phyloP scores from a whole-genome alignment of 2,113 vertebrate species.

The Percopsis transmontana region DNA sequence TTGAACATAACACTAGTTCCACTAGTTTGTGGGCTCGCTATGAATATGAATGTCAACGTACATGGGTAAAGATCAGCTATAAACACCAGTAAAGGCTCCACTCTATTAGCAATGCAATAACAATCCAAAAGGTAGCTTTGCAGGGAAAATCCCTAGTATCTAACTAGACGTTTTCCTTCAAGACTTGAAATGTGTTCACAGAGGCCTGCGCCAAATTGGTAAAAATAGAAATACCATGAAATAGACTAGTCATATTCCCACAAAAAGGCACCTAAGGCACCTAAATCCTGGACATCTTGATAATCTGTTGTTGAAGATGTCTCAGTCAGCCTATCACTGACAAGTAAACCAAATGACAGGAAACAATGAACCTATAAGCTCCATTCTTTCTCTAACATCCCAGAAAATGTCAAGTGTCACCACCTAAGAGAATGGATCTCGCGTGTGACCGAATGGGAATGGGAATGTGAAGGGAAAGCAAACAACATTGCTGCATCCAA shows the following conservation, averaged over 20 bases:
- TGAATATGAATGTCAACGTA: slow-evolving; percentile 18
- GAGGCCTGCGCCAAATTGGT: too few species aligned
- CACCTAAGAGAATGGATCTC: slow-evolving; percentile 22
- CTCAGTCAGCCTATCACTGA: slow-evolving; percentile 26
- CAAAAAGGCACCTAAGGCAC: too few species aligned
- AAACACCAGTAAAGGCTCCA: neutral
- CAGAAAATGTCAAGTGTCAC: slow-evolving; percentile 54
- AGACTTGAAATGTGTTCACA: neutral
- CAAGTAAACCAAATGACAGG: slow-evolving; percentile 69
- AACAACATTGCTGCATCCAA: neutral
- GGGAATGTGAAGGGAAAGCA: slow-evolving; percentile 13
- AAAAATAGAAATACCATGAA: too few species aligned
- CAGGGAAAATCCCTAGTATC: neutral
- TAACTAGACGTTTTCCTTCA: neutral
- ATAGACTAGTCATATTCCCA: too few species aligned
- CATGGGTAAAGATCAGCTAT: slow-evolving; percentile 21
- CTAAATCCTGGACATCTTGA: slow-evolving; percentile 3
- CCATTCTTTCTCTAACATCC: slow-evolving; percentile 34
- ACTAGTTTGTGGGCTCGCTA: slow-evolving; percentile 24
- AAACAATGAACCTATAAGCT: slow-evolving; percentile 59
- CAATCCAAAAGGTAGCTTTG: neutral
- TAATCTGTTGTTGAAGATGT: slow-evolving; percentile 6
- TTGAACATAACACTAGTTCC: neutral
- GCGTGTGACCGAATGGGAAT: too few species aligned
- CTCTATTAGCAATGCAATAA: neutral